Conservation (phyloP, 1,140 invertebrate species). For the Temnothorax longispinosus region DNA sequence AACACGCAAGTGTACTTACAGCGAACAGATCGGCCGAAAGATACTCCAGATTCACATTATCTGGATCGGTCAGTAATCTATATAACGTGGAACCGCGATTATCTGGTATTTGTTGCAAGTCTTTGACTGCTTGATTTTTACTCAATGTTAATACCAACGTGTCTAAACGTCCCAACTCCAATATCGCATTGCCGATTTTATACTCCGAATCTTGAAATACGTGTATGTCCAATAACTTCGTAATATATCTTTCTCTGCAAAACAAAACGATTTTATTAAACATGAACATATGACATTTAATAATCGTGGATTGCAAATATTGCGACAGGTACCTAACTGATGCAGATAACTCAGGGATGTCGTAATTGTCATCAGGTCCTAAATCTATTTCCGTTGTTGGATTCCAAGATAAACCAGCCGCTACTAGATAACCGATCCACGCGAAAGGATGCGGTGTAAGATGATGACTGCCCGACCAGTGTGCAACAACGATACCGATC, state of each 20-base stretch:
- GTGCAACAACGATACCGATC: conserved; percentile 88
- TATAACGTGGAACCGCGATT: conserved; percentile 89
- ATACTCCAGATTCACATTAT: conserved; percentile 88
- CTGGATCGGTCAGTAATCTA: conserved; percentile 88
- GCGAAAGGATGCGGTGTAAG: conserved; percentile 89
- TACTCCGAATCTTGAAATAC: conserved; percentile 87
- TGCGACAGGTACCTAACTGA: conserved; percentile 70
- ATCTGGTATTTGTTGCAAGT: conserved; percentile 87
- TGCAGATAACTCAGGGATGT: conserved; percentile 73
- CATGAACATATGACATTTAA: background rate
- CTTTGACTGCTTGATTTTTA: conserved; percentile 84
- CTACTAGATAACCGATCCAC: conserved; percentile 89
- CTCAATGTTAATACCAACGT: conserved; percentile 87
- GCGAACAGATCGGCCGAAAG: conserved; percentile 87
- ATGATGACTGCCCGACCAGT: conserved; percentile 89
- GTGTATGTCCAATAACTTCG: conserved; percentile 87
- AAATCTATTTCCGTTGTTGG: conserved; percentile 85
- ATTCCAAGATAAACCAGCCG: conserved; percentile 89
- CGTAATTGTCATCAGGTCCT: conserved; percentile 78
- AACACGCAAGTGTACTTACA: conserved; percentile 80
- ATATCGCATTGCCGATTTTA: conserved; percentile 87
- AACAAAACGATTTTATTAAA: conserved; percentile 1
- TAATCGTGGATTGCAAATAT: conserved; percentile 11
- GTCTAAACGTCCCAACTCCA: conserved; percentile 89
- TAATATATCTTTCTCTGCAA: conserved; percentile 82